Conservation (phyloP, 2,113 vertebrate species). For the Sciurus niger region DNA sequence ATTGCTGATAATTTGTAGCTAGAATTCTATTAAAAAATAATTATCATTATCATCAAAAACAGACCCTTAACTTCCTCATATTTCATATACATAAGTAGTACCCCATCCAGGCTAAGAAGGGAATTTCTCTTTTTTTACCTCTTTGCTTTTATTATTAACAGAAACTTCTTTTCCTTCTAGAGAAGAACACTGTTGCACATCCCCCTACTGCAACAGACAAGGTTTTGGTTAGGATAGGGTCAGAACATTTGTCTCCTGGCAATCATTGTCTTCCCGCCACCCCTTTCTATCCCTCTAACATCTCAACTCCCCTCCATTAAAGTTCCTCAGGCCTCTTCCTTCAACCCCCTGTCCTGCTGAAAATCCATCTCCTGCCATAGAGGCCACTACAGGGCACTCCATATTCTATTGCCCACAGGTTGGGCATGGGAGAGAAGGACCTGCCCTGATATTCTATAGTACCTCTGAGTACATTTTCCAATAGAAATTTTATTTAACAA, state of each 20-base stretch:
- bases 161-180: not conserved
- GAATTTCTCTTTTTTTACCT: not conserved
- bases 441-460: not conserved
- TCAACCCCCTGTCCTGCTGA: not conserved
- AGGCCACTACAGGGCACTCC: not conserved
- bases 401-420: not conserved
- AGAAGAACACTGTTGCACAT: not conserved
- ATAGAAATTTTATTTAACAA: constrained; percentile 51
- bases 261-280: not conserved
- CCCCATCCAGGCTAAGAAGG: not conserved
- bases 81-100: not conserved
- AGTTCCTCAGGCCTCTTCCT: not conserved
- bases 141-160: not conserved
- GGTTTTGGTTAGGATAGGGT: not conserved
- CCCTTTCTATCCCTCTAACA: not conserved
- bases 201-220: not conserved
- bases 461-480: not conserved
- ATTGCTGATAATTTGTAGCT: constrained; percentile 5
- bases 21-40: constrained; percentile 23
- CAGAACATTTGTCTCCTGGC: not conserved
- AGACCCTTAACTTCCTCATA: not conserved
- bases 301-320: not conserved
- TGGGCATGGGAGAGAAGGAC: not conserved
- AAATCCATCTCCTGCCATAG: not conserved
- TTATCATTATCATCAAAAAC: not conserved